Evolutionary conservation across 2,888 invertebrate genomes (phyloP).

Genomic region (Perizoma affinitatum): DNA sequence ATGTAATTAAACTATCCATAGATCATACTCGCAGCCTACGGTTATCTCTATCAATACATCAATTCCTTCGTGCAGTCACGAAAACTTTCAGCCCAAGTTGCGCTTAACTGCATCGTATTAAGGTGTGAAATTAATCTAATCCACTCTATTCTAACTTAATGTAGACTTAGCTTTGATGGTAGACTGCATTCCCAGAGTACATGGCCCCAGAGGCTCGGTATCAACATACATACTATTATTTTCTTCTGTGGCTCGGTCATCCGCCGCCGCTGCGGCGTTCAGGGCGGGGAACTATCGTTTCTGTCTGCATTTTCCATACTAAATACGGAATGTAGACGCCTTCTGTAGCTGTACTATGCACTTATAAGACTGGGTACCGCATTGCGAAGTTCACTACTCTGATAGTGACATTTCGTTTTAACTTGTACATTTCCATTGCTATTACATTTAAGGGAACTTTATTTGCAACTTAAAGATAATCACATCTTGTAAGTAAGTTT

Average conservation of each 20-base stretch:
- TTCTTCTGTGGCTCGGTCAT: constrained; percentile 50
- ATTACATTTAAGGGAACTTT: too few relatives aligned
- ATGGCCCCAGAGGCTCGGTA: constrained; percentile 39
- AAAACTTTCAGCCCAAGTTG: constrained; percentile 6
- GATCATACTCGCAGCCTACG: constrained; percentile 3
- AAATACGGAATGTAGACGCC: constrained; percentile 65
- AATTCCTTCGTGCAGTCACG: background rate
- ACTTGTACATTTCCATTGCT: constrained; percentile 49
- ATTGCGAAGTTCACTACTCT: constrained; percentile 61
- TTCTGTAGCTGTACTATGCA: constrained; percentile 41
- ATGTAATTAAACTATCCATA: constrained; percentile 16
- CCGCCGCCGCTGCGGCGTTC: constrained; percentile 40
- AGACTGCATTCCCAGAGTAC: constrained; percentile 54
- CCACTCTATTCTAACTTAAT: constrained; percentile 8
- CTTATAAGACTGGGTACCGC: constrained; percentile 40
- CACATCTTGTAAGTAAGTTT: too few relatives aligned
- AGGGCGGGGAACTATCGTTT: constrained; percentile 71
- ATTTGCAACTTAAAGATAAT: too few relatives aligned
- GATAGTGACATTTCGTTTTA: constrained; percentile 63
- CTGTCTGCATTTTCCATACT: constrained; percentile 70
- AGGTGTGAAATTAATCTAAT: constrained; percentile 8
- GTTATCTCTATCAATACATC: constrained; percentile 1
- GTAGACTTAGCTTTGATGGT: constrained; percentile 32
- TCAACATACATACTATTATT: background rate
- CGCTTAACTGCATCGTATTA: constrained; percentile 23